Base-by-base conservation (phyloP, 2,797 vertebrate species). In the Tragopan temminckii region DNA sequence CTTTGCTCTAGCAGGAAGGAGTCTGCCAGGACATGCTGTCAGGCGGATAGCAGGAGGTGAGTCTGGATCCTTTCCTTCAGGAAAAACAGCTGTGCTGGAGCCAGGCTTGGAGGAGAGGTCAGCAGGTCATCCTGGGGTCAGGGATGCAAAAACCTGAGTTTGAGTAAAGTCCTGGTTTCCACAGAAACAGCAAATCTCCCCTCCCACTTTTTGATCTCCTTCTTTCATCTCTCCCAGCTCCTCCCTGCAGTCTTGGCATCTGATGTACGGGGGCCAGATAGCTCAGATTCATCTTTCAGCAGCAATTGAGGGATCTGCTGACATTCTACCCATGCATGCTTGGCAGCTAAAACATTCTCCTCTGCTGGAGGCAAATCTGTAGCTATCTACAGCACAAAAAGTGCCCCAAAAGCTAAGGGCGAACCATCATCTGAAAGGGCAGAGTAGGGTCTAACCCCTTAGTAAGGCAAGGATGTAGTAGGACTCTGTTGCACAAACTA, bases 91-190 rank as follows among this genome's bases (percentile, higher is more conserved):
- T 94, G 88, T 86, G 24, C 31, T 85, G 80, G 48, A 91, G 64
- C 57, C 93, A 84, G 90, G 70, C 90, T 88, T 36, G 58, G 78
- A 93, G 58, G 29, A 90, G 71, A 93, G 94, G 92, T 93, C 93
- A 91, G 63, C 31, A 67, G 88, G 93, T 93, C 93, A 80, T 42
- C n/a, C 40, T 71, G 50, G 64, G 95, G 90, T 95, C 95, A 95
- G 78, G 14, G 81, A 85, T 75, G 81, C 45, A 55, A 93, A 90
- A 95, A 52, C 5, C 71, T 78, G 71, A 58, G 33, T 94, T 84
- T 45, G 40, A 80, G 81, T 68, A 17, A 88, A 90, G 78, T 69
- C 86, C 33, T 71, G 17, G 75, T 78, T 91, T 85, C 81, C 66
- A 78, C n/a, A 77, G 90, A 94, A 91, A 92, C 68, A 77, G 42